Percentiles rank a stretch among this genome's conserved stretches.
These are phyloP conservation scores for Chalcosyrphus nemorum DNA, from an alignment of 2,888 invertebrate species.

Conservation along the genomic window DNA sequence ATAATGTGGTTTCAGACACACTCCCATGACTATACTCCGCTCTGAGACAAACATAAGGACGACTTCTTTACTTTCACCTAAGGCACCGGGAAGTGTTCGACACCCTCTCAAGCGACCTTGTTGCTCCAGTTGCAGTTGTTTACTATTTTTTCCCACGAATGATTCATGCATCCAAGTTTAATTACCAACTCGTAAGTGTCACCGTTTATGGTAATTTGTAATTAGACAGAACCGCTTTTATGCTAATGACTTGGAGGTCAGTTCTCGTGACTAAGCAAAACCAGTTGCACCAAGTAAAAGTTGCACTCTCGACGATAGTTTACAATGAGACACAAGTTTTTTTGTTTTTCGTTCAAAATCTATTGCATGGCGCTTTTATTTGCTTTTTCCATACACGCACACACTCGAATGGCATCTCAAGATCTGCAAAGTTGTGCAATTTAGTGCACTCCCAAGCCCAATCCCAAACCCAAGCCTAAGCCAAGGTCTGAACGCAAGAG, in stretches of 20 bases:
- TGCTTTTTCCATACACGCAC: constrained; percentile 24
- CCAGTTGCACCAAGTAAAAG: constrained; percentile 36
- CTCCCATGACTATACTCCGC: too few species aligned
- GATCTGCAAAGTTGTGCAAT: neutral
- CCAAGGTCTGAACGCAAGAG: constrained; percentile 42
- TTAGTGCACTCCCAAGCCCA: constrained; percentile 51
- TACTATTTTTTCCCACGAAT: neutral
- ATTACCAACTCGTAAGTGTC: neutral
- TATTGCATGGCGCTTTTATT: constrained; percentile 69
- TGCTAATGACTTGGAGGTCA: neutral
- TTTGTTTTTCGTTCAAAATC: constrained; percentile 66
- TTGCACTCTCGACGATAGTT: neutral
- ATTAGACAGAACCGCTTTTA: neutral
- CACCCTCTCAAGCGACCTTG: neutral
- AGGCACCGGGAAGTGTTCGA: neutral
- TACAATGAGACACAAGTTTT: neutral
- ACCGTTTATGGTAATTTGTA: neutral
- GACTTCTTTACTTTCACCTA: too few species aligned
- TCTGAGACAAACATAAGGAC: too few species aligned
- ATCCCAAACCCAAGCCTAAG: constrained; percentile 51
- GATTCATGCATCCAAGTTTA: neutral
- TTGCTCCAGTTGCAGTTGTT: neutral
- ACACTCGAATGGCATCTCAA: constrained; percentile 17
- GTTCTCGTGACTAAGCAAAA: neutral
- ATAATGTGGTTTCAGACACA: too few species aligned